These are phyloP conservation scores for Amblyjoppa fuscipennis DNA, from an alignment of 2,888 invertebrate genomes.

Conservation along the genomic window DNA sequence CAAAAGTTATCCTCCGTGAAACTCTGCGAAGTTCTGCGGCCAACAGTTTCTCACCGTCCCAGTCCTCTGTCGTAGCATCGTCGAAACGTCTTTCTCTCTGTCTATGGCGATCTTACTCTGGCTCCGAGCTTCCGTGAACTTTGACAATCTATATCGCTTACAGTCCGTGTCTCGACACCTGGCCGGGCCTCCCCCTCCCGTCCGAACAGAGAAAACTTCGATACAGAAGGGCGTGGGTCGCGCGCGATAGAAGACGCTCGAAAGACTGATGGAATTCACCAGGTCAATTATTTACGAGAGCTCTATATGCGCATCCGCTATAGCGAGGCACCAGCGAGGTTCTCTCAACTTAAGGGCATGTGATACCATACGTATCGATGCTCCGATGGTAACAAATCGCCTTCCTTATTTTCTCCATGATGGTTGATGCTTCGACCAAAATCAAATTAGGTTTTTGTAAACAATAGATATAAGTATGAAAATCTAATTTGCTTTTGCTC, in stretches of 20 bases:
- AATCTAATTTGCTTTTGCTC: no score
- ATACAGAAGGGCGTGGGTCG: conserved; percentile 22
- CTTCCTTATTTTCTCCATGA: no score
- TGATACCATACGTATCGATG: no score
- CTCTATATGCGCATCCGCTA: conserved; percentile 5
- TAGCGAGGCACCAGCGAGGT: conserved; percentile 5
- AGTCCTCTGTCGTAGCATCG: conserved; percentile 11
- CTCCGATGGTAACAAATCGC: no score
- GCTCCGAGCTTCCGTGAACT: conserved; percentile 76
- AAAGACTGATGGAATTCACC: conserved; percentile 46
- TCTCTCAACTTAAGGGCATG: background rate
- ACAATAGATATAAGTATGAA: no score
- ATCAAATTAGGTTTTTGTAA: no score
- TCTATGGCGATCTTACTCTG: conserved; percentile 16
- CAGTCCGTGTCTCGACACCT: conserved; percentile 80
- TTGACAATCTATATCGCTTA: conserved; percentile 81
- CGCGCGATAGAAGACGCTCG: conserved; percentile 8
- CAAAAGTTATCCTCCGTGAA: conserved; percentile 69
- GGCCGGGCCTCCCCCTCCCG: conserved; percentile 70
- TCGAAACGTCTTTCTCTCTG: conserved; percentile 32
- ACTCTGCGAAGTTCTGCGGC: conserved; percentile 68
- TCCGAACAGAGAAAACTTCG: conserved; percentile 73
- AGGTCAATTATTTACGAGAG: conserved; percentile 25
- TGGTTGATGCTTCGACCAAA: no score
- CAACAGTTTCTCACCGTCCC: conserved; percentile 57